Evolutionary conservation across 2,888 invertebrate species (phyloP).

Genomic region (Stenurella melanura): DNA sequence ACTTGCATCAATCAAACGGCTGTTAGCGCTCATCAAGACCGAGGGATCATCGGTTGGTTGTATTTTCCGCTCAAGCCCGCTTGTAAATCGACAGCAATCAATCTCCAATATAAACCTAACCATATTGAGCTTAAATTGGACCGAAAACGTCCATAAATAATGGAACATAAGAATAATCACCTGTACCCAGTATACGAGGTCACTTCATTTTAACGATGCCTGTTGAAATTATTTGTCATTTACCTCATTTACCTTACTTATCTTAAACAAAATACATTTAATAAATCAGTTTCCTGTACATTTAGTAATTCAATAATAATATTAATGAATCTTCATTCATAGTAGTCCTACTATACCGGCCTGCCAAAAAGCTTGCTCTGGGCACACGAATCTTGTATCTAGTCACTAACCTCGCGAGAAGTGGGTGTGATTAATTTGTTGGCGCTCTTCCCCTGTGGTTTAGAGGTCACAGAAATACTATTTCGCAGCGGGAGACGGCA

Average conservation of each 20-base stretch:
- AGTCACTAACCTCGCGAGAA: no score
- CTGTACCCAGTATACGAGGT: slow-evolving; percentile 32
- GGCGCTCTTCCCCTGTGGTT: no score
- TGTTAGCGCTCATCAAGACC: slow-evolving; percentile 70
- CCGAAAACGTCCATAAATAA: slow-evolving; percentile 53
- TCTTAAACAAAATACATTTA: no score
- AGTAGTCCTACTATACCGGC: no score
- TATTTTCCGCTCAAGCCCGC: slow-evolving; percentile 52
- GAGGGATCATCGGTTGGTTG: slow-evolving; percentile 57
- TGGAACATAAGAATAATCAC: slow-evolving; percentile 50
- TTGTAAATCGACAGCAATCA: slow-evolving; percentile 67
- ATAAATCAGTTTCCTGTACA: no score
- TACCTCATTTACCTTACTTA: background rate
- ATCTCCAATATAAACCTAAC: slow-evolving; percentile 60
- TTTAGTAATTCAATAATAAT: no score
- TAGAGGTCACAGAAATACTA: no score
- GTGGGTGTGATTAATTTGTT: no score
- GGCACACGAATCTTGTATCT: no score
- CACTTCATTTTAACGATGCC: background rate
- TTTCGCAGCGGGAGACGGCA: no score
- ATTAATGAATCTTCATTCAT: no score
- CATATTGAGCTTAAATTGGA: slow-evolving; percentile 53
- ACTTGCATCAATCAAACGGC: slow-evolving; percentile 70
- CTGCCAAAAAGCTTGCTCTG: no score
- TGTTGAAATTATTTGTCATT: background rate